Evolutionary conservation across 2,113 vertebrate species (phyloP).

Genomic region (Electrona antarctica): DNA sequence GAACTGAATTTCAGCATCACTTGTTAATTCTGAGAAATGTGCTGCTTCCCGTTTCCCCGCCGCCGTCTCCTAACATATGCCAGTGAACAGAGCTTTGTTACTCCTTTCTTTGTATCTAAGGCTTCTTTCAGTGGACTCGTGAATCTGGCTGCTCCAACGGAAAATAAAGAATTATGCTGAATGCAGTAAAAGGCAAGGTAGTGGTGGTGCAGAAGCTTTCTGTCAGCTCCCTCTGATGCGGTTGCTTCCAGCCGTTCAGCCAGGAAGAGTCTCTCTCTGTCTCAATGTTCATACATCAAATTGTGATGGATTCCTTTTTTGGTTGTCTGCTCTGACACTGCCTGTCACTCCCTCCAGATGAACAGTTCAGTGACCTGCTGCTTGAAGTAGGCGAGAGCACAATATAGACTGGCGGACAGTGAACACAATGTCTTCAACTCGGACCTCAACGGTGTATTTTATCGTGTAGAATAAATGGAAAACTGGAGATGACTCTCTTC

Average conservation of each 20-base stretch:
- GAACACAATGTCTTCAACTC: slow-evolving; percentile 47
- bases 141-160: too few species aligned
- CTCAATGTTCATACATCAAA: slow-evolving; percentile 38
- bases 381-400: slow-evolving; percentile 25
- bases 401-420: slow-evolving; percentile 61
- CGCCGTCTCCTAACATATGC: slow-evolving; percentile 37
- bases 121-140: too few species aligned
- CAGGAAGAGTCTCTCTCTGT: slow-evolving; percentile 7
- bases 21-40: slow-evolving; percentile 43
- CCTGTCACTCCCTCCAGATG: slow-evolving; percentile 28
- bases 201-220: too few species aligned
- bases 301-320: slow-evolving; percentile 31
- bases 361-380: slow-evolving; percentile 48
- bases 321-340: slow-evolving; percentile 33
- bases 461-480: slow-evolving; percentile 56
- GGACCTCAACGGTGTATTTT: slow-evolving; percentile 43
- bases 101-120: not conserved
- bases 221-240: not conserved
- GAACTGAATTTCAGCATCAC: slow-evolving; percentile 49
- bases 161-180: too few species aligned
- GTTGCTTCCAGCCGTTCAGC: not conserved
- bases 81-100: slow-evolving; percentile 45
- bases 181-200: too few species aligned
- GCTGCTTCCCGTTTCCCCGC: not conserved
- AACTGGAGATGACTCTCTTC: slow-evolving; percentile 67